These are phyloP conservation scores for Drosophila niveifrons DNA, from an alignment of 2,888 invertebrate genomes.

Conservation along the genomic window DNA sequence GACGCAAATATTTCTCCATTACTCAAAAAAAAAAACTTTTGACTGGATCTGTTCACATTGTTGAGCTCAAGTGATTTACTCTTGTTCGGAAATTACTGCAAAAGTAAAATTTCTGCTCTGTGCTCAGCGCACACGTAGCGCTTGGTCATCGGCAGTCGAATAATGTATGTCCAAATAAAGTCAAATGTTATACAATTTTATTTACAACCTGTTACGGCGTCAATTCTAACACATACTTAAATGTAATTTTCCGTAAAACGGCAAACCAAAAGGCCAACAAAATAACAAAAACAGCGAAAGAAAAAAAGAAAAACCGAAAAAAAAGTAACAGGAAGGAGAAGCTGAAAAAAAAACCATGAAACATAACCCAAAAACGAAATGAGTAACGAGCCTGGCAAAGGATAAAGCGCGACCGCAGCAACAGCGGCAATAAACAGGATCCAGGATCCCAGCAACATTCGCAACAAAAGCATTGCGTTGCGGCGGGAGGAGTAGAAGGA, in stretches of 20 bases:
- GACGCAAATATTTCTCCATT: neutral
- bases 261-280: slow-evolving; percentile 44
- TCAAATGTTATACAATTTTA: slow-evolving; percentile 60
- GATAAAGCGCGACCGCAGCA: slow-evolving; percentile 65
- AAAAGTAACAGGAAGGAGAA: neutral
- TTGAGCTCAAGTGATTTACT: slow-evolving; percentile 14
- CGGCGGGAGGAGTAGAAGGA: neutral
- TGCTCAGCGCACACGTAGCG: neutral
- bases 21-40: slow-evolving; percentile 18
- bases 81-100: neutral
- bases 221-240: slow-evolving; percentile 79
- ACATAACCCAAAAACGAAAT: slow-evolving; percentile 58
- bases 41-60: neutral
- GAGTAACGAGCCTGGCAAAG: slow-evolving; percentile 64
- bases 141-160: slow-evolving; percentile 2
- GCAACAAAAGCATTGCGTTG: slow-evolving; percentile 3
- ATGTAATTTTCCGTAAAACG: slow-evolving; percentile 73
- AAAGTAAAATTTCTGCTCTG: neutral
- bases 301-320: neutral
- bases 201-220: slow-evolving; percentile 79
- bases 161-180: slow-evolving; percentile 40
- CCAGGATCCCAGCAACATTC: slow-evolving; percentile 29
- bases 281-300: slow-evolving; percentile 26
- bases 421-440: slow-evolving; percentile 55
- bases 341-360: slow-evolving; percentile 28